Conservation (phyloP, 2,888 invertebrate genomes). For the Sesia apiformis region DNA sequence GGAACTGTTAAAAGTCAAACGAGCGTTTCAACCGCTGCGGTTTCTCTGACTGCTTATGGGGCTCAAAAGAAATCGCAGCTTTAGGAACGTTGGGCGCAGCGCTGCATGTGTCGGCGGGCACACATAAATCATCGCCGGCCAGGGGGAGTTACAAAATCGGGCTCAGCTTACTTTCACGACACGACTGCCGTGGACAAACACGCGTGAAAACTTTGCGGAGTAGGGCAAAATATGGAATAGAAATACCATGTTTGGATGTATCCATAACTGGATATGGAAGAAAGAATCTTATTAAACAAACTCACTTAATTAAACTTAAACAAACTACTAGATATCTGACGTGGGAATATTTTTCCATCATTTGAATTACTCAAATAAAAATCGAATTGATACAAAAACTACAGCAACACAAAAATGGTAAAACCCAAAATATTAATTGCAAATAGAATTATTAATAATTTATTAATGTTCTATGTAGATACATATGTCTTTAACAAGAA, state of each 20-base stretch:
- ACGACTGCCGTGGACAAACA: constrained; percentile 24
- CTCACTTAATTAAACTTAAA: neutral
- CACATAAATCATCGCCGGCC: constrained; percentile 56
- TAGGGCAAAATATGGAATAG: neutral
- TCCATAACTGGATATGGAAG: neutral
- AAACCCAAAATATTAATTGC: no score
- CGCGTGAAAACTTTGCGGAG: constrained; percentile 13
- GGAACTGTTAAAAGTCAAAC: neutral
- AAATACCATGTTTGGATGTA: neutral
- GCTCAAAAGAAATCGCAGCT: constrained; percentile 43
- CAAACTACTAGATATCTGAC: no score
- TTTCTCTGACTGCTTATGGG: constrained; percentile 25
- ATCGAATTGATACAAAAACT: no score
- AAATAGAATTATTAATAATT: no score
- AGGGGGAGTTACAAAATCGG: constrained; percentile 34
- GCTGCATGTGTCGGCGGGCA: constrained; percentile 68
- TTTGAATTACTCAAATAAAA: no score
- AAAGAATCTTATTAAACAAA: neutral
- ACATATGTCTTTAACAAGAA: no score
- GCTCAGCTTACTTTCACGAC: constrained; percentile 57
- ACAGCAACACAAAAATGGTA: no score
- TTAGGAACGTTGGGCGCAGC: constrained; percentile 53
- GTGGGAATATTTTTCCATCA: no score
- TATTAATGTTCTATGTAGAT: no score
- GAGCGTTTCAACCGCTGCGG: constrained; percentile 28